Base-by-base conservation (phyloP, 2,113 vertebrate species). In the Prunella himalayana region DNA sequence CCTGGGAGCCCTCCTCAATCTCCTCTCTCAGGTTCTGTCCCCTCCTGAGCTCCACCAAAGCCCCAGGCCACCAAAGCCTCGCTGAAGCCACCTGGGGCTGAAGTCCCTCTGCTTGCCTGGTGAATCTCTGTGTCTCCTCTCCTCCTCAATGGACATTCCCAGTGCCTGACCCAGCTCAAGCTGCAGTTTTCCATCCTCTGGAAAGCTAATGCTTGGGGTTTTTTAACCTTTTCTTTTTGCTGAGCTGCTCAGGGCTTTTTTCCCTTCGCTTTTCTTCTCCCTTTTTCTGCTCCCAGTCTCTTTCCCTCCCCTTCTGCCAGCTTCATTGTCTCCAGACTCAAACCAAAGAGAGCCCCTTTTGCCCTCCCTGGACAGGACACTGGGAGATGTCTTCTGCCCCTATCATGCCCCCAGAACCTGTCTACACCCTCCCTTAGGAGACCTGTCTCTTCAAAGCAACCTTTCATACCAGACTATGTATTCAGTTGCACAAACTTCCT, bases 121-220 rank as follows among this genome's bases (percentile, higher is more conserved):
- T 31, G 19, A 35, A 20, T 42, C 8, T 78, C 45, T 39, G 41
- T 87, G 50, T 20, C 14, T 54, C 12, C 41, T 77, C n/a, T 39
- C 8, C n/a, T 54, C 35, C 51, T 54, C 51, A 25, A 1, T 6
- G 4, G 23, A 50, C 0, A 0, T 4, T 75, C 33, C 39, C 30
- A 70, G 44, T 0, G 0, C 53, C 53, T 39, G 15, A 41, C 27
- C 13, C 51, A 56, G 47, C 16, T 57, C 21, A 44, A 70, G 45
- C 5, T 65, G 37, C 28, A 24, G 8, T 19, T 31, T 86, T 75
- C 28, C 33, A 59, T 12, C 18, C 30, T 71, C 68, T 60, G n/a
- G 19, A 73, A 56, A 41, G 19, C 6, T 70, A 12, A 28, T 51
- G 10, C 11, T 54, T 22, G 3, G 19, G 15, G 1, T 0, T 10